phyloP scores from a whole-genome alignment of 2,888 invertebrate species.

The Lochmaea crataegi region DNA sequence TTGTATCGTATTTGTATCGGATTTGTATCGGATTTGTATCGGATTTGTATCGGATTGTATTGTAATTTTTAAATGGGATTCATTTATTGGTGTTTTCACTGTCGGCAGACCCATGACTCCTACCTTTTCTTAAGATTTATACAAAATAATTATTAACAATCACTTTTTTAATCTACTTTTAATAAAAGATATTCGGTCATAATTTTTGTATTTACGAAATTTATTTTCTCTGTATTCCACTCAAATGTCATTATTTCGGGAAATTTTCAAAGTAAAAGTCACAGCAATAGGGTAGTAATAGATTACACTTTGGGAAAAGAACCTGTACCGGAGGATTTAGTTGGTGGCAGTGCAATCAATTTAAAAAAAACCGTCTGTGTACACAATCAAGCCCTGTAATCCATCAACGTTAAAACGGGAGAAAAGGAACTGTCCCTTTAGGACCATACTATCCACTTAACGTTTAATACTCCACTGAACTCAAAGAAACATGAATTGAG shows the following conservation, averaged over 20 bases:
- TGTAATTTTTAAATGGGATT: no score
- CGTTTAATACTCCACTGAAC: slow-evolving; percentile 35
- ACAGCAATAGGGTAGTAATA: slow-evolving; percentile 26
- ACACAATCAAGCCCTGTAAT: slow-evolving; percentile 42
- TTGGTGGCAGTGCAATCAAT: slow-evolving; percentile 37
- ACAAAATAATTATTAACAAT: no score
- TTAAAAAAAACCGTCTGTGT: slow-evolving; percentile 37
- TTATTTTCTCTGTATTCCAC: background rate
- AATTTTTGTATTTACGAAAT: no score
- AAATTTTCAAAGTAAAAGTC: slow-evolving; percentile 3
- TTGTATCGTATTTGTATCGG: no score
- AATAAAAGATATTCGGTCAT: no score
- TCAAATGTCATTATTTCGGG: background rate
- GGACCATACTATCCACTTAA: slow-evolving; percentile 40
- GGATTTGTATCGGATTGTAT: no score
- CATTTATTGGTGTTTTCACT: no score
- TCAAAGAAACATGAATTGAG: slow-evolving; percentile 15
- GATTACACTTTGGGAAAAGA: slow-evolving; percentile 42
- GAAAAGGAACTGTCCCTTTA: slow-evolving; percentile 38
- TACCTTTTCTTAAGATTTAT: no score
- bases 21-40: no score
- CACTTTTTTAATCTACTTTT: no score
- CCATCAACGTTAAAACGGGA: slow-evolving; percentile 43
- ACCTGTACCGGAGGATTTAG: slow-evolving; percentile 24
- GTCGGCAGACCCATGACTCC: no score